Evolutionary conservation across 2,797 vertebrate genomes (phyloP).

Genomic region (Protosalanx chinensis): DNA sequence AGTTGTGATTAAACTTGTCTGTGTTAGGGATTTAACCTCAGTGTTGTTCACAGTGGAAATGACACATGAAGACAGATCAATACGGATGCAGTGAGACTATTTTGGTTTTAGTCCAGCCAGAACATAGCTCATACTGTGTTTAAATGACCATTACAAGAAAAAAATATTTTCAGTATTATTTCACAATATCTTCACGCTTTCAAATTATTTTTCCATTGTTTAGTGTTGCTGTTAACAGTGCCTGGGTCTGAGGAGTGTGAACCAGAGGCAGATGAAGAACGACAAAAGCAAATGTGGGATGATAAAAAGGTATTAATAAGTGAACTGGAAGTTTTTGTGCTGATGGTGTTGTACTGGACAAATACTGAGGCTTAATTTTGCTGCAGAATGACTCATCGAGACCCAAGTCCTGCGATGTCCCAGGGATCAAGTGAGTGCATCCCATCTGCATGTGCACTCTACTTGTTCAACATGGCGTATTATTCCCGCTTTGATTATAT

Average conservation of each 20-base stretch:
- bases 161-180: too few species aligned
- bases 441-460: neutral
- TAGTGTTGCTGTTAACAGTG: slow-evolving; percentile 89
- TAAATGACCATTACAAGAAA: too few species aligned
- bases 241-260: slow-evolving; percentile 88
- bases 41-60: neutral
- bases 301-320: slow-evolving; percentile 82
- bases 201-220: slow-evolving; percentile 47
- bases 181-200: too few species aligned
- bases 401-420: slow-evolving; percentile 93
- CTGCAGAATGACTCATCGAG: slow-evolving; percentile 82
- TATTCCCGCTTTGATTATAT: neutral
- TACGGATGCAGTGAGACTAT: slow-evolving; percentile 17
- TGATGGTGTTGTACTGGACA: neutral
- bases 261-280: slow-evolving; percentile 81
- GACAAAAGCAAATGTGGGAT: slow-evolving; percentile 87
- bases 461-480: neutral
- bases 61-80: slow-evolving; percentile 39
- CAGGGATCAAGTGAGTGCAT: slow-evolving; percentile 93
- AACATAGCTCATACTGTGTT: too few species aligned
- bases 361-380: slow-evolving; percentile 27
- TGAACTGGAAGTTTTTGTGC: slow-evolving; percentile 1
- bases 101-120: neutral
- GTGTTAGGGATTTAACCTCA: neutral
- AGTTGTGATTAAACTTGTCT: too few species aligned